Percentiles rank a stretch among this genome's conserved stretches.
Conservation (phyloP, 2,888 invertebrate genomes). For the Heteropelma amictum region DNA sequence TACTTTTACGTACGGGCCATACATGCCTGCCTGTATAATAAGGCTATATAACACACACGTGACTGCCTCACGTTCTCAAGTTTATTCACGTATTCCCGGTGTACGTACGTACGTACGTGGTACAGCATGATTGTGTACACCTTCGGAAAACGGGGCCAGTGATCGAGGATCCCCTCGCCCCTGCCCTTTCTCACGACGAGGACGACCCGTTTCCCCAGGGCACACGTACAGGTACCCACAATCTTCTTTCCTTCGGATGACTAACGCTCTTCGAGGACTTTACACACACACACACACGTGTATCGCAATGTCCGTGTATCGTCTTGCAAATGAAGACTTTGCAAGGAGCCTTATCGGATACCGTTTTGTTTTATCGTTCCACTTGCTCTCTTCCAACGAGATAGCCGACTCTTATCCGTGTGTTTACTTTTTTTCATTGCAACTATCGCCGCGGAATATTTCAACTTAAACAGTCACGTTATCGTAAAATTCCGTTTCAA, state of each 20-base stretch:
- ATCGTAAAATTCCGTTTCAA: too few species aligned
- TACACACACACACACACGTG: not conserved
- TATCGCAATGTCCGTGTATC: not conserved
- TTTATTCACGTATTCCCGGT: constrained; percentile 29
- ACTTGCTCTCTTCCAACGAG: too few species aligned
- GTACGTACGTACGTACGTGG: not conserved
- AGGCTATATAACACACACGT: constrained; percentile 19
- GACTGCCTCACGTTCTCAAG: constrained; percentile 6
- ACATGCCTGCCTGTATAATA: not conserved
- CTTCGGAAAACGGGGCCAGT: constrained; percentile 27
- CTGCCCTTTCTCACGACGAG: constrained; percentile 12
- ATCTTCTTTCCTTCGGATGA: constrained; percentile 16
- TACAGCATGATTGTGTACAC: not conserved
- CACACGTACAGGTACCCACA: constrained; percentile 14
- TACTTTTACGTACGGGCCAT: constrained; percentile 29
- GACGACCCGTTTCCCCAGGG: constrained; percentile 41
- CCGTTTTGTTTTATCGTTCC: too few species aligned
- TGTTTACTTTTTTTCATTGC: too few species aligned
- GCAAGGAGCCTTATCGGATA: too few species aligned
- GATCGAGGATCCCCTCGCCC: constrained; percentile 21
- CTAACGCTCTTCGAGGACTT: constrained; percentile 23
- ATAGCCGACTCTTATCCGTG: too few species aligned
- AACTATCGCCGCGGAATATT: too few species aligned
- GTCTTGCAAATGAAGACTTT: too few species aligned
- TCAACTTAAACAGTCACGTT: too few species aligned